Base-by-base conservation (phyloP, 2,888 invertebrate species). In the Brenthis hecate region DNA sequence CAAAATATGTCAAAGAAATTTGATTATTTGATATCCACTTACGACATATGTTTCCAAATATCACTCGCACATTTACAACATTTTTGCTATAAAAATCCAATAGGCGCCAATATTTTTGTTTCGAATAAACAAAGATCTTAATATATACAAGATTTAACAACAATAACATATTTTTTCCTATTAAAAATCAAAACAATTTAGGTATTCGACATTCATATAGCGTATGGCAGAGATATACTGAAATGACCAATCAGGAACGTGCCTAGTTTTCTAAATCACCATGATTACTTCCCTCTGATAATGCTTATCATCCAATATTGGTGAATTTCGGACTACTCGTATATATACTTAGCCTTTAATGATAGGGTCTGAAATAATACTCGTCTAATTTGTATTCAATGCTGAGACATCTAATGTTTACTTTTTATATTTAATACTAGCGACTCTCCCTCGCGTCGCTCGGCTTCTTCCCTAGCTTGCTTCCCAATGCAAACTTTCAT, bases 221-320 rank as follows among this genome's bases (percentile, higher is more conserved):
- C 87, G 88, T 87, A 80, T 85, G 84, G 86, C 87, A 83, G 84
- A 88, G 89, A 89, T 91, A 88, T 90, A 91, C 87, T 88, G 89
- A 89, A 90, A 91, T 91, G 89, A 90, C 90, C 90, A 91, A 91
- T 91, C 88, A 86, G 77, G 83, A 77, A 91, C 92, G 91, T 91
- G 92, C 80, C 72, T 73, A 16, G 86, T 78, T 76, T 89, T 73
- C 81, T 75, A 83, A 88, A 81, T 79, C 76, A 74, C 73, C 73
- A 79, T 84, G 81, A 85, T 86, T 84, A 84, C 84, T 50, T 60
- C 81, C 65, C 72, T 74, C 69, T 69, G 66, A 66, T 68, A 66
- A 70, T 70, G 57, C 65, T 64, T 70, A 66, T 60, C 55, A 58
- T 32, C 43, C 61, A 48, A 62, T 55, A 64, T 8, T 28, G 53